Evolutionary conservation across 2,888 invertebrate species (phyloP), one percentile per base, ranked within the genome.

Genomic region (Agrotis puta): DNA sequence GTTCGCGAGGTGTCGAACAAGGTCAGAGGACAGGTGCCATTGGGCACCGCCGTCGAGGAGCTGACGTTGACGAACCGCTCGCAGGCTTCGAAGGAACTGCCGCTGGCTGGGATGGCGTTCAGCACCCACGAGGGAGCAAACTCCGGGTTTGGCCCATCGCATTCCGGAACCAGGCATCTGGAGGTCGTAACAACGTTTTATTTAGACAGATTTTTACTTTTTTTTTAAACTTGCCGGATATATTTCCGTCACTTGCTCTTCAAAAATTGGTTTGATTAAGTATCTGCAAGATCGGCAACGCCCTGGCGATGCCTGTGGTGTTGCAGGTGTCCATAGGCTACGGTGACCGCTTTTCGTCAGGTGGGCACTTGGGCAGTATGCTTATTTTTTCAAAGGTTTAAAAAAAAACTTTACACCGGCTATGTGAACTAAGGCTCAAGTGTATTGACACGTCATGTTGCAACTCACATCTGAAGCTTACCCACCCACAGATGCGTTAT

Each of bases 131-230:
- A 51, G 0, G 94, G 93, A 0, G 88, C 79, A 77, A 88, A 95
- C 69, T 89, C 90, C 0, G 94, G 92, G 39, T 84, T 82, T 0
- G 72, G 67, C 2, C 86, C 83, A 47, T 96, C 95, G 70, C 95
- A 96, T 73, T 93, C 90, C 2, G 91, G 88, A 48, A 95, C 90
- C 2, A 88, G 68, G 64, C 95, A 95, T 83, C 95, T 95, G 87
- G 5, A 18, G 20, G 39, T 22, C 3, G 13, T 3, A 2, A 56
- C n/a, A 4, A 56, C 11, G 3, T 13, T 56, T 56, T 39, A 39
- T 39, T 33, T 33, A 56, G n/a, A n/a, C 3, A 13, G 56, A n/a
- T 18, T 33, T 53, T 7, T 53, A 9, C 24, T 24, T 53, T 6
- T 33, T 33, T 33, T 33, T 3, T 5, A 7, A 33, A 6, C 7